These are phyloP conservation scores for Eurosta solidaginis DNA, from an alignment of 1,140 invertebrate genomes.

Conservation along the genomic window DNA sequence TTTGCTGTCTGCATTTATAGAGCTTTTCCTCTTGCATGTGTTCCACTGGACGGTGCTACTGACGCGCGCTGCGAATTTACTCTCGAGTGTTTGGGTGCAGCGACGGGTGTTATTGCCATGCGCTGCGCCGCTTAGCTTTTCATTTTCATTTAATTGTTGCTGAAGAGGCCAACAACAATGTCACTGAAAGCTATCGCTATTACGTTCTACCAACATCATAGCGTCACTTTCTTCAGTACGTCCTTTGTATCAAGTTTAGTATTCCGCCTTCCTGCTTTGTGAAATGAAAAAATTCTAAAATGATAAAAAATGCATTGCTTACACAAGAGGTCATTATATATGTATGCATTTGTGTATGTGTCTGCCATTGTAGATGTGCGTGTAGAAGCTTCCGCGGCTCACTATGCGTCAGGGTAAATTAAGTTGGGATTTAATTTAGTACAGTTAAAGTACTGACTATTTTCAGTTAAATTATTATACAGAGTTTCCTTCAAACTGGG, in stretches of 20 bases:
- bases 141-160: slow-evolving; percentile 27
- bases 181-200: not conserved
- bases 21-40: not conserved
- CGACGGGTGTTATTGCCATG: not conserved
- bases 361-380: not conserved
- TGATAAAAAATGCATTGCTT: not conserved
- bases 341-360: not conserved
- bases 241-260: not conserved
- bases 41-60: slow-evolving; percentile 2
- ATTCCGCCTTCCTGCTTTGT: not conserved
- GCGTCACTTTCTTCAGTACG: not conserved
- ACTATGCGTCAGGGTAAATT: not conserved
- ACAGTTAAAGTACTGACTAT: not conserved
- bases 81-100: not conserved
- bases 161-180: slow-evolving; percentile 16
- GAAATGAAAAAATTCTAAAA: slow-evolving; percentile 7
- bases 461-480: not conserved
- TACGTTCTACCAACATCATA: not conserved
- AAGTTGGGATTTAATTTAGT: slow-evolving; percentile 21
- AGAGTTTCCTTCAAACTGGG: too few relatives aligned
- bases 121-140: slow-evolving; percentile 14
- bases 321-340: too few relatives aligned
- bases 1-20: not conserved
- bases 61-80: not conserved
- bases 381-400: not conserved